Conservation (phyloP, 1,140 invertebrate species). For the Littorina saxatilis region DNA sequence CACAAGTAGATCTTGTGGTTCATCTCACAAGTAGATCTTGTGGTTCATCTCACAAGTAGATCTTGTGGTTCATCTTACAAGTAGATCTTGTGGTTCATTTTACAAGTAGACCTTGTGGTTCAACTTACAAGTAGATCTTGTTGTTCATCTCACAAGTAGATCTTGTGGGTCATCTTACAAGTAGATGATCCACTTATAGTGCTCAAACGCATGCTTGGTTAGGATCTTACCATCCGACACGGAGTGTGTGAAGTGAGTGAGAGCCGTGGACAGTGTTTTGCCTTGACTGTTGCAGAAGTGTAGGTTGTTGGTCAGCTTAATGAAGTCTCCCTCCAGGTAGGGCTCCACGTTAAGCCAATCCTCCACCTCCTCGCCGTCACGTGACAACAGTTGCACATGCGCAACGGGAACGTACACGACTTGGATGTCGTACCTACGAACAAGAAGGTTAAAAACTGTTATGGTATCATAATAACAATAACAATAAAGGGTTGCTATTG, state of each 20-base stretch:
- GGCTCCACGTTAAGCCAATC: slow-evolving; percentile 52
- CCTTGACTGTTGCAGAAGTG: slow-evolving; percentile 36
- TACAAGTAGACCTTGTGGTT: too few relatives aligned
- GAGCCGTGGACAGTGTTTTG: slow-evolving; percentile 36
- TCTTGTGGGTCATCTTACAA: too few relatives aligned
- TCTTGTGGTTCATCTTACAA: too few relatives aligned
- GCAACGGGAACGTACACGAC: slow-evolving; percentile 44
- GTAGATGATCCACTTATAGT: too few relatives aligned
- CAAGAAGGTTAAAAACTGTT: too few relatives aligned
- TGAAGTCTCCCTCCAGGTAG: slow-evolving; percentile 48
- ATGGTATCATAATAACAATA: neutral
- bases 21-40: too few relatives aligned
- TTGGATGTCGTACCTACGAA: slow-evolving; percentile 35
- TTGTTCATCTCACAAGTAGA: too few relatives aligned
- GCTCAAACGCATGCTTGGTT: too few relatives aligned
- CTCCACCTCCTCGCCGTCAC: slow-evolving; percentile 33
- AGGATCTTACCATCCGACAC: slow-evolving; percentile 40
- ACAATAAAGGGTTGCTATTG: neutral
- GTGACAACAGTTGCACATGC: slow-evolving; percentile 39
- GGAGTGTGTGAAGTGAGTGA: slow-evolving; percentile 48
- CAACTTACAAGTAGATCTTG: too few relatives aligned
- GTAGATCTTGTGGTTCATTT: too few relatives aligned
- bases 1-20: too few relatives aligned
- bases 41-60: too few relatives aligned
- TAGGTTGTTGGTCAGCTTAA: slow-evolving; percentile 49